Evolutionary conservation across 2,888 invertebrate species (phyloP).

Genomic region (Eucera pruinosa): DNA sequence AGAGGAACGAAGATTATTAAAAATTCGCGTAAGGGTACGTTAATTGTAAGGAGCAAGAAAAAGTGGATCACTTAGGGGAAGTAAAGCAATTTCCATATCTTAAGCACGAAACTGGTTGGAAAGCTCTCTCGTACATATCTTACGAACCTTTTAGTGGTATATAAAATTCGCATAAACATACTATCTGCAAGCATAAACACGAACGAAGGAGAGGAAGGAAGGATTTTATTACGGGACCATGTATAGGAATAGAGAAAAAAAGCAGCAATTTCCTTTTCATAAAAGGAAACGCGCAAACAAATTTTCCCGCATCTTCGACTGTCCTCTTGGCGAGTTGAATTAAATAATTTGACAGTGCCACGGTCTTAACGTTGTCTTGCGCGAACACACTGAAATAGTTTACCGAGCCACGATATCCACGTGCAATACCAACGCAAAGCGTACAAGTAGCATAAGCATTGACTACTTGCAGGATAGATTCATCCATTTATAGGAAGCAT

Average conservation of each 20-base stretch:
- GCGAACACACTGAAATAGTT: conserved; percentile 13
- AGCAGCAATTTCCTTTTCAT: neutral
- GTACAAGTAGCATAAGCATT: no score
- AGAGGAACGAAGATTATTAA: neutral
- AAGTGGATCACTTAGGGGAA: conserved; percentile 25
- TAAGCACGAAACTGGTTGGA: conserved; percentile 8
- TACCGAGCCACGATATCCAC: neutral
- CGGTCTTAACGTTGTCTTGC: neutral
- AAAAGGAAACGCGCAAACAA: neutral
- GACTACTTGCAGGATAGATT: no score
- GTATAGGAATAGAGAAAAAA: neutral
- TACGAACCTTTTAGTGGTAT: conserved; percentile 36
- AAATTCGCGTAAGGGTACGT: neutral
- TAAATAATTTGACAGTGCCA: neutral
- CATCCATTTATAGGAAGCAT: no score
- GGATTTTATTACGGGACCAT: neutral
- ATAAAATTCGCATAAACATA: conserved; percentile 29
- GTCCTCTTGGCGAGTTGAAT: neutral
- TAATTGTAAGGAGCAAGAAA: conserved; percentile 20
- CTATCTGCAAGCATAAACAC: conserved; percentile 14
- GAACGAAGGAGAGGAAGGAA: neutral
- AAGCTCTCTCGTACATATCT: conserved; percentile 28
- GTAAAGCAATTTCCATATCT: conserved; percentile 33
- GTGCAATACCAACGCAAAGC: no score
- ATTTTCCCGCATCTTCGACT: neutral